Base-by-base conservation (phyloP, 2,113 vertebrate species). In the Daubentonia madagascariensis region DNA sequence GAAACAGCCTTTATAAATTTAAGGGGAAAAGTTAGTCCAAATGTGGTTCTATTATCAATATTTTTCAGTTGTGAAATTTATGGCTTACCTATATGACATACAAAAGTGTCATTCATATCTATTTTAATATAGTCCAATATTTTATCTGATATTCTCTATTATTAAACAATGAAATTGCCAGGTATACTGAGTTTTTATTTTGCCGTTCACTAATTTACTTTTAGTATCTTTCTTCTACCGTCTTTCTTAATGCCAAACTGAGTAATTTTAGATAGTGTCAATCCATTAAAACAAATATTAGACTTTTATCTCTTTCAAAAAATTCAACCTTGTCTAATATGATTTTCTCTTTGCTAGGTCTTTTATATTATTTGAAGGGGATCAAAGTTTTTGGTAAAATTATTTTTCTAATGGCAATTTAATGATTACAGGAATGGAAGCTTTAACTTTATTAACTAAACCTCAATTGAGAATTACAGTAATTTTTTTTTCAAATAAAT, bases 331-430 rank as follows among this genome's bases (percentile, higher is more conserved):
- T 63, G 8, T 76, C 37, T 94, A 59, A 91, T n/a, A 12, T 70
- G 67, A 75, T 93, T 96, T 81, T 96, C 43, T 96, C 35, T 94
- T 87, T 94, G 61, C 18, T 87, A 92, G 17, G 43, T 91, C n/a
- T 97, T 93, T 81, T 85, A 50, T 63, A 91, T 83, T 73, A 80
- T 81, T 70, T 97, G 61, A 97, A 98, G 87, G 48, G 45, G 16
- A 23, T 96, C 37, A 91, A 97, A 57, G 11, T 72, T 96, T 95
- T 92, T 87, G 16, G 61, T 65, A 65, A 80, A 89, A 85, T 89
- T 98, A 91, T 95, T 96, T 97, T 98, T 97, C 76, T 92, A 93
- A 85, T 78, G 89, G 61, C 13, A 96, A 93, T 96, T 96, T 93
- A 75, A 94, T 93, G 65, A 72, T 96, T 83, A 89, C n/a, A 83